phyloP scores from a whole-genome alignment of 2,113 vertebrate genomes.

The Otolemur garnettii region DNA sequence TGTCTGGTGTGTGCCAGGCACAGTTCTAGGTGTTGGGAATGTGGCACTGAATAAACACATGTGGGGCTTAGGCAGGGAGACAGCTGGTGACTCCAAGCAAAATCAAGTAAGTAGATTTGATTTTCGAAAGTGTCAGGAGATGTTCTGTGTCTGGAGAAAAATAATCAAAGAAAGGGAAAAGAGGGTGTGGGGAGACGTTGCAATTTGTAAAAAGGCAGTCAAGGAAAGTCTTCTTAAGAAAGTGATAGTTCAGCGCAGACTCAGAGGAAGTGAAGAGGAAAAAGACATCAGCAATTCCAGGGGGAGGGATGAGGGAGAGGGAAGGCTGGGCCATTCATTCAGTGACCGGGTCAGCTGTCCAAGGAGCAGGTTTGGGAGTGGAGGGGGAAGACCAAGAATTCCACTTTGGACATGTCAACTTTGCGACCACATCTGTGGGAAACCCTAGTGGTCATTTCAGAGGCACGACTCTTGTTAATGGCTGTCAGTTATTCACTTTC shows the following conservation, averaged over 20 bases:
- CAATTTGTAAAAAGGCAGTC: neutral
- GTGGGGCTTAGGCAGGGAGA: neutral
- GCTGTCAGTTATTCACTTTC: constrained; percentile 18
- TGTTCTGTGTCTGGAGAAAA: neutral
- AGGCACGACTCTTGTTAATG: neutral
- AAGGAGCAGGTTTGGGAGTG: neutral
- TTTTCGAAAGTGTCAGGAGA: neutral
- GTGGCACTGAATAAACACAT: neutral
- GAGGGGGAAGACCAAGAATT: neutral
- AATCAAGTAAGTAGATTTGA: neutral
- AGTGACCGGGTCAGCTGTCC: neutral
- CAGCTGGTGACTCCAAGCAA: neutral
- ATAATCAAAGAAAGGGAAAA: neutral
- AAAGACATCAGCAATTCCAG: fast-evolving
- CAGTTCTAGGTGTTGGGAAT: neutral
- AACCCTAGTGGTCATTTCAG: neutral
- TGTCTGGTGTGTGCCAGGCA: fast-evolving
- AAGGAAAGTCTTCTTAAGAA: neutral
- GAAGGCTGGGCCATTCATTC: neutral
- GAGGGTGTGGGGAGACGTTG: neutral
- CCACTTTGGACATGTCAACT: neutral
- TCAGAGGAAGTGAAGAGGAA: neutral
- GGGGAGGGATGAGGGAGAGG: no score
- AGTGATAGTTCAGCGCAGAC: neutral
- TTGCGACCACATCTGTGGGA: neutral